Conservation (phyloP, 1,140 invertebrate species). For the Sycophaga agraensis region DNA sequence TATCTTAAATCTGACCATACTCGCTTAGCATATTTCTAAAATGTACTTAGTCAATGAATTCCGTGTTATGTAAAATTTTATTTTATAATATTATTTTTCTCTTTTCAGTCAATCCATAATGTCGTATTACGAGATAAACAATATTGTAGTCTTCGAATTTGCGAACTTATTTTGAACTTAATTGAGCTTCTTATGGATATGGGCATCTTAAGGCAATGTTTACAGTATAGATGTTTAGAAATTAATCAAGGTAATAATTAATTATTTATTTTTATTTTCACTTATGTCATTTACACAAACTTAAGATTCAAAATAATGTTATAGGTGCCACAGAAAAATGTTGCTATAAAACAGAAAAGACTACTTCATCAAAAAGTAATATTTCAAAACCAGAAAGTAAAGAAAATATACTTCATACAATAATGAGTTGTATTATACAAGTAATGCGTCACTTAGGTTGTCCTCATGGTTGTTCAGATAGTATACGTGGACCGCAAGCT, state of each 20-base stretch:
- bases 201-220: conserved; percentile 71
- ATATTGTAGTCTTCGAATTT: conserved; percentile 80
- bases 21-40: too few species aligned
- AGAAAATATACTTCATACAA: conserved; percentile 56
- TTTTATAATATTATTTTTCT: too few species aligned
- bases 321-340: conserved; percentile 5
- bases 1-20: too few species aligned
- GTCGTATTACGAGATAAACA: conserved; percentile 75
- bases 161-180: conserved; percentile 87
- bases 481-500: conserved; percentile 81
- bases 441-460: conserved; percentile 91
- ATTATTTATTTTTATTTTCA: not conserved
- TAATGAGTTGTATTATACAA: conserved; percentile 59
- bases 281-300: not conserved
- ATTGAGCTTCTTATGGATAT: conserved; percentile 87
- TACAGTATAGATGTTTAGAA: conserved; percentile 53
- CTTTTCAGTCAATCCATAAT: conserved; percentile 77
- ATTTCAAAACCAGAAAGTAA: conserved; percentile 41
- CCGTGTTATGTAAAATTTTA: too few species aligned
- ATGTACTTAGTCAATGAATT: too few species aligned
- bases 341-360: conserved; percentile 26
- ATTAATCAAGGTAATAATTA: conserved; percentile 34
- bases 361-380: conserved; percentile 36
- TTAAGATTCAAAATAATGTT: too few species aligned
- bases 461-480: conserved; percentile 84